Evolutionary conservation across 2,113 vertebrate species (phyloP).

Genomic region (Pipa parva): DNA sequence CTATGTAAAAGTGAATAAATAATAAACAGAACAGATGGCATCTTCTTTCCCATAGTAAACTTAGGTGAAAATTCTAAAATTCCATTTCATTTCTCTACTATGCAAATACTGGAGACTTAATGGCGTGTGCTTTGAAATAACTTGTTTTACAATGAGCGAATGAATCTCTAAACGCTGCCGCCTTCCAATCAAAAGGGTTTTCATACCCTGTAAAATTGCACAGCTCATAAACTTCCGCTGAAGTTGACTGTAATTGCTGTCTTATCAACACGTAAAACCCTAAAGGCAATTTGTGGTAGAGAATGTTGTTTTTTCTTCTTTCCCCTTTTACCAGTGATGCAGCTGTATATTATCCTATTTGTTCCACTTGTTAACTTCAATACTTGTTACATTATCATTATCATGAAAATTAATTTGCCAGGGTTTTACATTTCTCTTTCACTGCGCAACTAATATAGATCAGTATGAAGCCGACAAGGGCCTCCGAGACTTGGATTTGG

Average conservation of each 20-base stretch:
- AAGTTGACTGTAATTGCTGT: constrained; percentile 35
- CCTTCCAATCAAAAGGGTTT: constrained; percentile 46
- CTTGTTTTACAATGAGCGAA: constrained; percentile 17
- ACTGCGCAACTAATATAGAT: constrained; percentile 29
- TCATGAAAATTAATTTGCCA: constrained; percentile 40
- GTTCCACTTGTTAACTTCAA: constrained; percentile 43
- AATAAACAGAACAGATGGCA: no score
- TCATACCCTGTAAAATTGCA: not conserved
- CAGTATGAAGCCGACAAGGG: constrained; percentile 3
- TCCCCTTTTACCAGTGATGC: constrained; percentile 14
- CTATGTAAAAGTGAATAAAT: constrained; percentile 27
- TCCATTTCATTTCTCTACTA: not conserved
- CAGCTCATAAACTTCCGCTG: constrained; percentile 33
- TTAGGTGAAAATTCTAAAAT: no score
- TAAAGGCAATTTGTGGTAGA: constrained; percentile 26
- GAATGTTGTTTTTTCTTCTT: constrained; percentile 15
- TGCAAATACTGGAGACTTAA: constrained; percentile 26
- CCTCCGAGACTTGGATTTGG: no score
- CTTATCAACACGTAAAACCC: constrained; percentile 34
- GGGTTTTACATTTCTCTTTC: constrained; percentile 38
- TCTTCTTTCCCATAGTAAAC: no score
- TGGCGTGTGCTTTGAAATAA: constrained; percentile 21
- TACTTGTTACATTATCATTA: constrained; percentile 38
- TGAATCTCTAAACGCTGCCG: constrained; percentile 19
- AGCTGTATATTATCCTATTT: constrained; percentile 41